Conservation (phyloP, 2,888 invertebrate species). For the Oscheius sp. region DNA sequence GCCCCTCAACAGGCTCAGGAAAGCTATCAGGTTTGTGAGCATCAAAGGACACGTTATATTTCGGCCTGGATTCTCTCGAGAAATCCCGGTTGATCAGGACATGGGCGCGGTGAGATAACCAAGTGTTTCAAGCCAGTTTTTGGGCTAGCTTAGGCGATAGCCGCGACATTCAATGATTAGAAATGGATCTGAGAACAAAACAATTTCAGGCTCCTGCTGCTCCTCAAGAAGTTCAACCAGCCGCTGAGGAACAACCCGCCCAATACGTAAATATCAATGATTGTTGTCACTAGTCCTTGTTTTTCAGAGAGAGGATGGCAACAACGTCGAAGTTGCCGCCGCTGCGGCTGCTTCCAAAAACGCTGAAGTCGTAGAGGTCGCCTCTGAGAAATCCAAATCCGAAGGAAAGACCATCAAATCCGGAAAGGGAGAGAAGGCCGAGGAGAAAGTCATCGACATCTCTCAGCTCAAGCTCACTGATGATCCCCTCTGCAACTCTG, state of each 20-base stretch:
- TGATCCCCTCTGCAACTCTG: slow-evolving; percentile 71
- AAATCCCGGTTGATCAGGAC: slow-evolving; percentile 3
- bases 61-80: not conserved
- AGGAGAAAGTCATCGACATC: slow-evolving; percentile 59
- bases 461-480: slow-evolving; percentile 65
- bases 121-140: slow-evolving; percentile 34
- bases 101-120: not conserved
- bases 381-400: slow-evolving; percentile 23
- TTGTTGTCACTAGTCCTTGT: not conserved
- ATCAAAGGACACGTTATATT: too few species aligned
- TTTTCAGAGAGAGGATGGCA: slow-evolving; percentile 17
- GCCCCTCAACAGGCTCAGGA: slow-evolving; percentile 18
- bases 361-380: slow-evolving; percentile 53
- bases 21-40: slow-evolving; percentile 22
- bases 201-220: slow-evolving; percentile 17
- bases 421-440: slow-evolving; percentile 42
- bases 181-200: not conserved
- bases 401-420: slow-evolving; percentile 20
- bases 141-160: slow-evolving; percentile 11
- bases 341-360: slow-evolving; percentile 53
- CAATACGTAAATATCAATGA: not conserved
- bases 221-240: slow-evolving; percentile 4
- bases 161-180: not conserved
- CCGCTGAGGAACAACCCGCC: slow-evolving; percentile 10
- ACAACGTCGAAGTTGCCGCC: slow-evolving; percentile 29